A percentile compares a stretch with the other conserved stretches of the same genome.
Evolutionary conservation across 2,888 invertebrate species (phyloP).

Genomic region (Ypsolopha scabrella): DNA sequence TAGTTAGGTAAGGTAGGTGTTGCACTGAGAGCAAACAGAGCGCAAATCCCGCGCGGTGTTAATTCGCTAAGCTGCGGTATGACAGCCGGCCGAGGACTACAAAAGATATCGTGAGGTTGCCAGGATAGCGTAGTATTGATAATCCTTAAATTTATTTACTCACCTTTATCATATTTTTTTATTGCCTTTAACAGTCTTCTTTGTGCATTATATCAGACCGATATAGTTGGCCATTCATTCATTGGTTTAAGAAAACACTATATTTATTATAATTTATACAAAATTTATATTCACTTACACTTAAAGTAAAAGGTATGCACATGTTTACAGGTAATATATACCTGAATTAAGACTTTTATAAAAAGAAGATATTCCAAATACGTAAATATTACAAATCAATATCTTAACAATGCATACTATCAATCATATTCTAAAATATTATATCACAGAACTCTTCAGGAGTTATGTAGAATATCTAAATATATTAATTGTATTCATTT

Average conservation of each 20-base stretch:
- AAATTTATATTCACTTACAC: too few species aligned
- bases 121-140: slow-evolving; percentile 24
- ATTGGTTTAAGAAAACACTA: background rate
- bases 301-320: too few species aligned
- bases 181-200: background rate
- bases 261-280: background rate
- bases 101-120: slow-evolving; percentile 40
- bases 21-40: too few species aligned
- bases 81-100: slow-evolving; percentile 56
- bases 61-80: slow-evolving; percentile 57
- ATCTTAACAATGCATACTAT: too few species aligned
- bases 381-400: too few species aligned
- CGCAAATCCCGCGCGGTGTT: slow-evolving; percentile 28
- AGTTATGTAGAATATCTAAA: background rate
- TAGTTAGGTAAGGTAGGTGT: too few species aligned
- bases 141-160: slow-evolving; percentile 6
- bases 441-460: background rate
- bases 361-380: too few species aligned
- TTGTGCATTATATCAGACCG: background rate
- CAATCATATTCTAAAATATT: background rate
- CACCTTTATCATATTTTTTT: background rate
- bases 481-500: background rate
- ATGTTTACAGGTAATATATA: too few species aligned
- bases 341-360: too few species aligned
- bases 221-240: background rate